Base-by-base conservation (phyloP, 1,140 invertebrate species). In the Brachionus paranguensis region DNA sequence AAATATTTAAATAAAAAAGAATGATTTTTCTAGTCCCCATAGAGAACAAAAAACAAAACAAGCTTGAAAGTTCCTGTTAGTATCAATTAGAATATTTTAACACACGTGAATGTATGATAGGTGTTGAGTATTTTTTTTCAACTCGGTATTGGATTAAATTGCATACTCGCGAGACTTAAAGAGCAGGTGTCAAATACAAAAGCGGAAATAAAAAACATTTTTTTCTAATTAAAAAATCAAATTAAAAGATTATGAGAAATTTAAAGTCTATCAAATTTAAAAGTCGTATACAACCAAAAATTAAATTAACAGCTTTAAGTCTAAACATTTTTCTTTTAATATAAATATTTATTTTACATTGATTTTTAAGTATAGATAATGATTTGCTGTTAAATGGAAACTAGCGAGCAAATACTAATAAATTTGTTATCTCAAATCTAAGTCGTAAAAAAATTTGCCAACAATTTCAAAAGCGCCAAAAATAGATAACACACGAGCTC, bases 361-460 rank as follows among this genome's bases (percentile, higher is more conserved):
- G 37, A 41, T 72, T 41, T 41, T 17, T 72, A 20, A 43, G 4
- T 43, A 43, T 43, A 41, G 37, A 72, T 72, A 72, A 72, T 72
- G 68, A 72, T 72, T 72, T 72, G 14, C 33, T 68, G 33, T 33
- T 33, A 68, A 68, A 68, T 27, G 29, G 41, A 72, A 72, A 72
- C 68, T 72, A 72, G 33, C 68, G 37, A 72, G n/a, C 68, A 72
- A 72, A 72, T 72, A 72, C 37, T 41, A 72, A 72, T 41, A 60
- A 72, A 72, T 41, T 41, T 72, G 68, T 72, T 72, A 72, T 72
- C 68, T 72, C 33, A 72, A 72, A 72, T 72, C 68, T 72, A 72
- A 72, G 68, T 72, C 68, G 68, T 72, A 72, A 72, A 70, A 70
- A 72, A 72, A 72, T 72, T 72, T 72, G 33, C 41, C 41, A 72